phyloP scores from a whole-genome alignment of 2,888 invertebrate genomes.

The Hyposoter didymator region DNA sequence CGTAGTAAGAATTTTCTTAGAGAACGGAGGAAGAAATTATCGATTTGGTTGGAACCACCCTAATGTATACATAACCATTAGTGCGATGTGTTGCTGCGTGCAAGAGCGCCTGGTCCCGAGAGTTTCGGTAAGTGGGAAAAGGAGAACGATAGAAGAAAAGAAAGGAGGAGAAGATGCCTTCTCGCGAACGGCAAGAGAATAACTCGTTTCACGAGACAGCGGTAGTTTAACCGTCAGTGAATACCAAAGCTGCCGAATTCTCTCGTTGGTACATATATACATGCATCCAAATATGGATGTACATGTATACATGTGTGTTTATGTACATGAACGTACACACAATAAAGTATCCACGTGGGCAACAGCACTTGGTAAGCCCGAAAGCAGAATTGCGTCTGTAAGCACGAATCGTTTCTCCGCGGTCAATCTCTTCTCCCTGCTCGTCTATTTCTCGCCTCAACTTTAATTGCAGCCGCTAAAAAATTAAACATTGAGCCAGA shows the following conservation, averaged over 20 bases:
- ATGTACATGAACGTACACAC: constrained; percentile 1
- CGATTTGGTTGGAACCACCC: neutral
- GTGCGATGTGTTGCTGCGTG: constrained; percentile 51
- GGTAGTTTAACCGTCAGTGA: constrained; percentile 70
- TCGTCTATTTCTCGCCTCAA: constrained; percentile 35
- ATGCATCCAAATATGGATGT: constrained; percentile 11
- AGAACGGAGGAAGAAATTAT: neutral
- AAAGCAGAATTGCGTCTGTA: constrained; percentile 57
- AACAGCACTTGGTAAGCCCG: constrained; percentile 32
- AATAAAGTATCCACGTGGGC: neutral
- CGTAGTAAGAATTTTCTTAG: neutral
- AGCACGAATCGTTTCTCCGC: constrained; percentile 18
- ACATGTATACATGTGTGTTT: constrained; percentile 1
- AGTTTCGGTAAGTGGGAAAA: constrained; percentile 43
- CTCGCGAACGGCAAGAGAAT: constrained; percentile 60
- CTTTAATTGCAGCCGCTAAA: constrained; percentile 54
- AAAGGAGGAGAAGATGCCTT: constrained; percentile 56
- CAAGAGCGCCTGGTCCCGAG: constrained; percentile 47
- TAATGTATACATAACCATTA: constrained; percentile 6
- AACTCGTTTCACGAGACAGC: constrained; percentile 69
- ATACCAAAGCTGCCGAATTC: constrained; percentile 70
- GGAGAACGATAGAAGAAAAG: constrained; percentile 38
- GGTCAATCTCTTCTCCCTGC: neutral
- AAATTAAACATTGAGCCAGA: constrained; percentile 41
- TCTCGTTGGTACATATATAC: constrained; percentile 56